These are phyloP conservation scores for Bicyclus anynana DNA, from an alignment of 1,140 invertebrate genomes.

Conservation along the genomic window DNA sequence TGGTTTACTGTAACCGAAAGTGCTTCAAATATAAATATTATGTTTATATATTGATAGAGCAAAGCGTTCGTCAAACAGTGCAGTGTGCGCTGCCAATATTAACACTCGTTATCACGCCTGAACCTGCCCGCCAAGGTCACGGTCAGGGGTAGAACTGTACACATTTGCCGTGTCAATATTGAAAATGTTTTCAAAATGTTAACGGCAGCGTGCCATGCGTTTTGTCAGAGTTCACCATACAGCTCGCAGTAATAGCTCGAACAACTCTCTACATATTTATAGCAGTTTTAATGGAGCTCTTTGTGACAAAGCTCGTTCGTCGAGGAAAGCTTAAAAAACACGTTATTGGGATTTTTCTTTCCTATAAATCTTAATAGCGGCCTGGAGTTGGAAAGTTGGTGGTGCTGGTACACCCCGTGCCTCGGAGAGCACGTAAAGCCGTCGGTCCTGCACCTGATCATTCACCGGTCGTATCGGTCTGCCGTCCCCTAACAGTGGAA, in stretches of 20 bases:
- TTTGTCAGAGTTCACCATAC: not conserved
- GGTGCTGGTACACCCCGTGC: too few relatives aligned
- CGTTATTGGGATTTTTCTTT: too few relatives aligned
- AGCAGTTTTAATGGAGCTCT: not conserved
- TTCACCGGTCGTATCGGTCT: too few relatives aligned
- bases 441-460: too few relatives aligned
- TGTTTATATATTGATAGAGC: constrained; percentile 77
- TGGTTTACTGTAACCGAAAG: constrained; percentile 54
- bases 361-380: too few relatives aligned
- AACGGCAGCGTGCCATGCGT: not conserved
- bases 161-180: constrained; percentile 61
- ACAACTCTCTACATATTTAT: too few relatives aligned
- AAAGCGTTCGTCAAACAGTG: constrained; percentile 70
- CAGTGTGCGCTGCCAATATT: constrained; percentile 71
- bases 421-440: too few relatives aligned
- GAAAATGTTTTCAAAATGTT: constrained; percentile 35
- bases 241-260: too few relatives aligned
- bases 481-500: too few relatives aligned
- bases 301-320: too few relatives aligned
- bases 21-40: constrained; percentile 75
- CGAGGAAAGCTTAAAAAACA: too few relatives aligned
- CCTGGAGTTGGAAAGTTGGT: too few relatives aligned
- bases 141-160: constrained; percentile 50
- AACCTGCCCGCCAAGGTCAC: constrained; percentile 56
- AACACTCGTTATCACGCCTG: constrained; percentile 70